These are phyloP conservation scores for Gobionotothen gibberifrons DNA, from an alignment of 2,797 vertebrate species.

Conservation along the genomic window DNA sequence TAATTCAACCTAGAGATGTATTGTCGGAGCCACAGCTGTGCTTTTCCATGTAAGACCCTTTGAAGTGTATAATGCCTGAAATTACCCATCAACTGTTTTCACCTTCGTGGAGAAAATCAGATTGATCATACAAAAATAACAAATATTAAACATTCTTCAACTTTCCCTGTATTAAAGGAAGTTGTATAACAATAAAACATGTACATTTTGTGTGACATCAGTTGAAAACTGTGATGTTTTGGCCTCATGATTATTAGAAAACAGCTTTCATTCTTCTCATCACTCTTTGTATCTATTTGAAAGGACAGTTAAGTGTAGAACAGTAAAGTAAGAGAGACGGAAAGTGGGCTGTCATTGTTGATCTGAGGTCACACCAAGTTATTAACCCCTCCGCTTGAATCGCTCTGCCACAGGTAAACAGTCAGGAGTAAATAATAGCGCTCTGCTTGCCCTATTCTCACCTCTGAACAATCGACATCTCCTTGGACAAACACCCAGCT, in stretches of 20 bases:
- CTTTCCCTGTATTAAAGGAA: constrained; percentile 11
- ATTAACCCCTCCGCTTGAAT: constrained; percentile 79
- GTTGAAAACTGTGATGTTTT: background rate
- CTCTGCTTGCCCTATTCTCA: constrained; percentile 56
- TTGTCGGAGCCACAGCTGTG: constrained; percentile 9
- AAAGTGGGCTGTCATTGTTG: constrained; percentile 62
- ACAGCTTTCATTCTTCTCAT: constrained; percentile 21
- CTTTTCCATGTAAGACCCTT: constrained; percentile 9
- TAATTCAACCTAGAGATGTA: constrained; percentile 4
- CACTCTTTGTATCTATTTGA: constrained; percentile 30
- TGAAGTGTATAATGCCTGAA: constrained; percentile 24
- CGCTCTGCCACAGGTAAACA: constrained; percentile 71
- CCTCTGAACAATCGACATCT: constrained; percentile 66
- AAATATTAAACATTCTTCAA: constrained; percentile 6
- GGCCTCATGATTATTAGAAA: background rate
- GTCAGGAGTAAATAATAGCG: constrained; percentile 70
- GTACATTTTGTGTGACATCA: background rate
- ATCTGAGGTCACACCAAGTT: constrained; percentile 78
- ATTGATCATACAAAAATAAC: constrained; percentile 22
- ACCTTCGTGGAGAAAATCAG: constrained; percentile 25
- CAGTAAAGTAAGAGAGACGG: constrained; percentile 27
- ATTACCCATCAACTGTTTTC: constrained; percentile 39
- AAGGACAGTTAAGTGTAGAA: constrained; percentile 30
- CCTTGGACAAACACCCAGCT: constrained; percentile 54
- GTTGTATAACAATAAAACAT: constrained; percentile 1